phyloP scores from a whole-genome alignment of 2,113 vertebrate genomes.

The Albula glossodonta region DNA sequence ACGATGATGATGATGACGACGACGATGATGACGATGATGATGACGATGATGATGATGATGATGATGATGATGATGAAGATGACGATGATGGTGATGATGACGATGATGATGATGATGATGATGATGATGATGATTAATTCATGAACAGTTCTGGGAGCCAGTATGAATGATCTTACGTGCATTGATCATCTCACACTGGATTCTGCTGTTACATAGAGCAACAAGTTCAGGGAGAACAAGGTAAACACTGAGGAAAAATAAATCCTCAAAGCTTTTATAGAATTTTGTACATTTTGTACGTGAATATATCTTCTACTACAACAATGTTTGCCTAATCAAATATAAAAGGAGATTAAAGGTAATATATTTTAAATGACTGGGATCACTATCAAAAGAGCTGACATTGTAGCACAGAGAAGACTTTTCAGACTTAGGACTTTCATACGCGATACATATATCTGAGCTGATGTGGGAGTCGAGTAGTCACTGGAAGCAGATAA shows the following conservation, averaged over 20 bases:
- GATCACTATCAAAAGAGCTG: not conserved
- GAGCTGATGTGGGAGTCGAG: not conserved
- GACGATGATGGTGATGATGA: no score
- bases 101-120: conserved; percentile 43
- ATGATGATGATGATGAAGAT: conserved; percentile 44
- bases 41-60: conserved; percentile 34
- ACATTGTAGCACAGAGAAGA: not conserved
- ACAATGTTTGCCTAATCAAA: conserved; percentile 1
- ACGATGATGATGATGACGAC: conserved; percentile 44
- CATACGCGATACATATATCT: not conserved
- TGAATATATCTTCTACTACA: conserved; percentile 16
- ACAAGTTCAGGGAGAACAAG: conserved; percentile 9
- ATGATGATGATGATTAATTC: conserved; percentile 49
- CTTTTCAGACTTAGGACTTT: not conserved
- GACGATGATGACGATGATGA: conserved; percentile 57
- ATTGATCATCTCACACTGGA: conserved; percentile 20
- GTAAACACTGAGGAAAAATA: not conserved
- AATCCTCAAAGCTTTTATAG: conserved; percentile 26
- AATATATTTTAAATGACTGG: not conserved
- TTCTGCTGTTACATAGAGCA: conserved; percentile 6
- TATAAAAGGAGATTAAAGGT: not conserved
- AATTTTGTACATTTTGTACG: conserved; percentile 31
- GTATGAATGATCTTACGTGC: not conserved
- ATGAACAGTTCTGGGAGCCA: conserved; percentile 6
- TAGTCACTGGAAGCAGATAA: not conserved